Conservation (phyloP, 2,797 vertebrate genomes). For the Spea hammondii region DNA sequence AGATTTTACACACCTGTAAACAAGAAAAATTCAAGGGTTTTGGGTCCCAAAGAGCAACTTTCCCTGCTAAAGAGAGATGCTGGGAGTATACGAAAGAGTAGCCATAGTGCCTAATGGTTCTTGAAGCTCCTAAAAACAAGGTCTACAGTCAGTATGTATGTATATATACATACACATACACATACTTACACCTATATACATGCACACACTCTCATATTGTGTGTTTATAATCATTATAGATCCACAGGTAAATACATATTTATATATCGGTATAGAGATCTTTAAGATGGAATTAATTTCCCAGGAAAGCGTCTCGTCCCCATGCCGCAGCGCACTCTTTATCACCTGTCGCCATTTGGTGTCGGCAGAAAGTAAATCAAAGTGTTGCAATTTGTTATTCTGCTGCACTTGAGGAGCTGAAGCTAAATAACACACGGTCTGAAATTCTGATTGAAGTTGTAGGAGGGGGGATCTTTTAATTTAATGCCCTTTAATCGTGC, state of each 20-base stretch:
- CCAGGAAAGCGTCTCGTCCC: conserved; percentile 82
- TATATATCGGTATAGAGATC: conserved; percentile 82
- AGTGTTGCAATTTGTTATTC: conserved; percentile 81
- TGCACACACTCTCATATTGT: no score
- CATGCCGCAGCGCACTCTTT: conserved; percentile 84
- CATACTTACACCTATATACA: no score
- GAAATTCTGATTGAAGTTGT: conserved; percentile 85
- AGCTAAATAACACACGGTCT: conserved; percentile 85
- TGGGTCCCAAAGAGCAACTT: no score
- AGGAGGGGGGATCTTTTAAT: conserved; percentile 85
- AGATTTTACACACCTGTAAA: no score
- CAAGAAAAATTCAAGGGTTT: no score
- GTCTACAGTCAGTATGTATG: no score
- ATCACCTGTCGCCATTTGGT: conserved; percentile 89
- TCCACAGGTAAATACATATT: conserved; percentile 45
- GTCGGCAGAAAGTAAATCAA: conserved; percentile 87
- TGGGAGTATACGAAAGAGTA: no score
- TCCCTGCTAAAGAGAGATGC: no score
- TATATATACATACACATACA: neutral
- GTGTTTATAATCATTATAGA: conserved; percentile 25
- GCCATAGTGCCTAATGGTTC: no score
- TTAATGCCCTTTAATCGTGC: conserved; percentile 85
- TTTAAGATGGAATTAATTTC: conserved; percentile 97
- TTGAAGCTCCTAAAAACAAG: no score
- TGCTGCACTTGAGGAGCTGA: conserved; percentile 82